phyloP scores from a whole-genome alignment of 2,888 invertebrate genomes.

The Emmelina monodactyla region DNA sequence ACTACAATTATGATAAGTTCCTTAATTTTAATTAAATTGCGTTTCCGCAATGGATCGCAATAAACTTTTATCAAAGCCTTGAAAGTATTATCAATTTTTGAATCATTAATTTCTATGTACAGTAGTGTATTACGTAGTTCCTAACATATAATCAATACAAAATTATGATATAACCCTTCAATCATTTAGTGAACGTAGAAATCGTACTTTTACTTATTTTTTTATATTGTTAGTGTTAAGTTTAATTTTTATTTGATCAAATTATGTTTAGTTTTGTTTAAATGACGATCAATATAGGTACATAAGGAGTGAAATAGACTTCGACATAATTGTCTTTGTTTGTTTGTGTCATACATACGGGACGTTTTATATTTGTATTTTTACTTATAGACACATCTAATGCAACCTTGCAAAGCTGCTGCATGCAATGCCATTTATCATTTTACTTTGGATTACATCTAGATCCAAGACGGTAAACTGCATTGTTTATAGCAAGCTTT shows the following conservation, averaged over 20 bases:
- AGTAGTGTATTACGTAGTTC: conserved; percentile 50
- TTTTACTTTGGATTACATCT: background rate
- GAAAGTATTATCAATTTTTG: conserved; percentile 26
- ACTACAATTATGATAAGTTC: conserved; percentile 8
- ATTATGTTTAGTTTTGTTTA: conserved; percentile 37
- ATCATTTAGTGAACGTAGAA: conserved; percentile 39
- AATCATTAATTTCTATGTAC: conserved; percentile 51
- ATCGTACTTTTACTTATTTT: conserved; percentile 37
- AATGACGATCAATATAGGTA: too few species aligned
- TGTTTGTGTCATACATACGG: conserved; percentile 4
- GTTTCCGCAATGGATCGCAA: background rate
- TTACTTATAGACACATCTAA: conserved; percentile 1
- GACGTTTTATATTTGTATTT: conserved; percentile 10
- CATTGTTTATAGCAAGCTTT: conserved; percentile 5
- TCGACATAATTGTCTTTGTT: too few species aligned
- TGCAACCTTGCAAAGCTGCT: conserved; percentile 38
- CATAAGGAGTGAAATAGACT: too few species aligned
- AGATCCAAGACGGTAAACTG: conserved; percentile 13
- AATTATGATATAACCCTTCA: conserved; percentile 47
- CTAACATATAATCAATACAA: conserved; percentile 60
- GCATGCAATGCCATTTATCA: background rate
- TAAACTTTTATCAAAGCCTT: conserved; percentile 3
- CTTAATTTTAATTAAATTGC: conserved; percentile 3
- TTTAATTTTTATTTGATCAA: conserved; percentile 41
- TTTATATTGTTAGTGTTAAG: conserved; percentile 32